Base-by-base conservation (phyloP, 30 jellyfish, hydroid and myxozoan genomes). In the Pseudorhiza aurosa region DNA sequence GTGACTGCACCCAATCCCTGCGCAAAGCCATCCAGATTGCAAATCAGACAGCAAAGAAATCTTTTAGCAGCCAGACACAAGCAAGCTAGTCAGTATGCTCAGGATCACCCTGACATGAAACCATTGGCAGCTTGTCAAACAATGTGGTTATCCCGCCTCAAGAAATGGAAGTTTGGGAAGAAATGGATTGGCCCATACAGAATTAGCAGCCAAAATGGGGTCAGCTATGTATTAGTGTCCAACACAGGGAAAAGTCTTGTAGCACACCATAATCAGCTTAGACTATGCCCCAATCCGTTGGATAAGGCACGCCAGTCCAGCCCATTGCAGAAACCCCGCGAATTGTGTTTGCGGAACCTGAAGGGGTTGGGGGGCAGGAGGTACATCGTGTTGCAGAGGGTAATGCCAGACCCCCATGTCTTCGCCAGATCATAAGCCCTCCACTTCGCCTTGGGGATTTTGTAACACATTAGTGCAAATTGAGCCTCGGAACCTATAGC, bases 61-160 rank as follows among this genome's bases (percentile, higher is more conserved):
- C 69, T 72, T 22, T 72, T 46, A 72, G 60, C 71, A 55, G 49
- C 78, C 32, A 40, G 65, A 2, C 27, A 46, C 27, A 46, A 27
- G 19, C 60, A 46, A 14, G 15, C 60, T 14, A 46, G 19, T 24
- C 64, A 57, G 35, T 59, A 75, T 24, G 78, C 24, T 15, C 68
- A 32, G 78, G 44, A 79, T 22, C 78, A 31, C 70, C 45, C 44
- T n/a, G 35, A 28, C 80, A 55, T 78, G 88, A 21, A 30, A 50
- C 79, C 78, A 0, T 56, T 75, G 33, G 79, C 5, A 56, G 57
- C 80, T 36, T 67, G 88, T 4, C 78, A 53, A 42, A 25, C 79
- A 1, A 79, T 75, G 40, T 75, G 88, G 88, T 28, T 75, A 43
- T 28, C 80, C 68, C 79, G 88, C 33, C 88, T 79, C 35, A 75